A percentile compares a stretch with the other conserved stretches of the same genome.
Conservation (phyloP, 2,797 vertebrate species). For the Malurus splendens region DNA sequence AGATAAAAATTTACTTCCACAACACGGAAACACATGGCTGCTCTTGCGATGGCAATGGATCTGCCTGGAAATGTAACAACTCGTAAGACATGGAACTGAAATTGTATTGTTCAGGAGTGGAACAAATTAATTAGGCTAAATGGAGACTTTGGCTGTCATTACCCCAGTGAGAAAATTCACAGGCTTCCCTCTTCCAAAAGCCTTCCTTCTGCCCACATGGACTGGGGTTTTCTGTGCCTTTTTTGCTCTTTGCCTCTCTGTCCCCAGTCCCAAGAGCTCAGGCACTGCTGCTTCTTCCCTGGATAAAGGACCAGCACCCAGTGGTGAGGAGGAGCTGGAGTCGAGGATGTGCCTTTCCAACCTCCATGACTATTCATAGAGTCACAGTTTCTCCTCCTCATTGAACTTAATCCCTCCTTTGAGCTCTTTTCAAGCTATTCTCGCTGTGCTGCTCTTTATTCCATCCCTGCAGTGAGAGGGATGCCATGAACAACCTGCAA, state of each 20-base stretch:
- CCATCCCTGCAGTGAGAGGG: background rate
- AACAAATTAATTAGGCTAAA: slow-evolving; percentile 44
- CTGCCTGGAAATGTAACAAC: slow-evolving; percentile 9
- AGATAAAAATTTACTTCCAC: background rate
- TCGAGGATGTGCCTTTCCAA: background rate
- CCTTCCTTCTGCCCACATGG: background rate
- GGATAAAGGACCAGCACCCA: background rate
- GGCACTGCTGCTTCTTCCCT: background rate
- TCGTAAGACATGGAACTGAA: background rate
- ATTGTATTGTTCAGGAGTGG: slow-evolving; percentile 26
- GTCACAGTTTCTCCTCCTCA: background rate
- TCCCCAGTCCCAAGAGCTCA: background rate
- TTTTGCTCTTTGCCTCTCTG: background rate
- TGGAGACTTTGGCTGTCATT: slow-evolving; percentile 2
- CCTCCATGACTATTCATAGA: background rate
- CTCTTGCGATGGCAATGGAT: background rate
- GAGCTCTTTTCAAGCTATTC: background rate
- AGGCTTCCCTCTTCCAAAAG: background rate
- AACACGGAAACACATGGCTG: background rate
- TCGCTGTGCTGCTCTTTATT: background rate
- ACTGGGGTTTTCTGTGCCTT: background rate
- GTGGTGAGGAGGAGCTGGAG: rapidly evolving
- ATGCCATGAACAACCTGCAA: background rate
- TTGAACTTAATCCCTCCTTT: background rate
- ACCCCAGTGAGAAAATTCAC: background rate